phyloP scores from a whole-genome alignment of 2,888 invertebrate species.

The Hesperia comma region DNA sequence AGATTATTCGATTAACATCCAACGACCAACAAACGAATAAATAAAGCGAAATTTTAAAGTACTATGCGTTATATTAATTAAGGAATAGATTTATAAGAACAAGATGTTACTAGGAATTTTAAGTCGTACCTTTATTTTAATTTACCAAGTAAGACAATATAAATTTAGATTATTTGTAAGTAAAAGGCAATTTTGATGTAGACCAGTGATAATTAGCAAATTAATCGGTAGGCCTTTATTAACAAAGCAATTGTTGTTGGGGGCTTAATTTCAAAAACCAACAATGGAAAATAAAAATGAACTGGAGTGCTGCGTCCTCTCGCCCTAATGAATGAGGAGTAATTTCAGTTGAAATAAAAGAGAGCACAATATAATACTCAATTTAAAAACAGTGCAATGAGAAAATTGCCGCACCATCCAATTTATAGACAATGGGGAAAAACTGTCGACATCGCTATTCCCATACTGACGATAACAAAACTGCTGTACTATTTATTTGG shows the following conservation, averaged over 20 bases:
- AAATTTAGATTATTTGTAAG: too few species aligned
- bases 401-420: constrained; percentile 73
- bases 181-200: neutral
- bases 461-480: constrained; percentile 56
- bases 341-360: constrained; percentile 81
- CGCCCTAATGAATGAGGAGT: constrained; percentile 79
- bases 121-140: too few species aligned
- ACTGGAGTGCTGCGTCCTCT: constrained; percentile 69
- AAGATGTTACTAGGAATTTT: too few species aligned
- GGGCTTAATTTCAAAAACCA: constrained; percentile 80
- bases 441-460: constrained; percentile 67
- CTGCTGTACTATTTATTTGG: constrained; percentile 41
- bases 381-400: constrained; percentile 72
- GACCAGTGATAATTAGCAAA: constrained; percentile 46
- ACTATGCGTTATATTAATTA: too few species aligned
- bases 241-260: constrained; percentile 78
- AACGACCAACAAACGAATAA: too few species aligned
- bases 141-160: too few species aligned
- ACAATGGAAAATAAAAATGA: constrained; percentile 80
- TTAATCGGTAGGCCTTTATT: constrained; percentile 74
- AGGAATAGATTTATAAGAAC: too few species aligned
- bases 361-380: constrained; percentile 77
- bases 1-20: too few species aligned
- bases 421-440: constrained; percentile 70
- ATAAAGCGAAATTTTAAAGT: too few species aligned